Conservation (phyloP, 2,113 vertebrate species). For the Tetraodon nigroviridis region DNA sequence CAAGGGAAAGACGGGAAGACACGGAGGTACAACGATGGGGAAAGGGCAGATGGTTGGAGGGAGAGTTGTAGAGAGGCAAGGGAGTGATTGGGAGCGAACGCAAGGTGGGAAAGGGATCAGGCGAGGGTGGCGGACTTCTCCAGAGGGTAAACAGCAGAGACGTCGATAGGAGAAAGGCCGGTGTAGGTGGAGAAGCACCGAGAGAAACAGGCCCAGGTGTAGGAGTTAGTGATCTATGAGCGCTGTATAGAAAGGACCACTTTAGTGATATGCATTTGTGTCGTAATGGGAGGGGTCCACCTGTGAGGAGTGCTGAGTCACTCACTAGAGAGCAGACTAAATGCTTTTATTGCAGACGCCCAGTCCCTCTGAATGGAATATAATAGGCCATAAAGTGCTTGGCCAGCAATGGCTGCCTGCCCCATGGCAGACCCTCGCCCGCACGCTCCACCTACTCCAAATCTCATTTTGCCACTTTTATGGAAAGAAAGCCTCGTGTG, state of each 20-base stretch:
- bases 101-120: constrained; percentile 11
- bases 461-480: constrained; percentile 61
- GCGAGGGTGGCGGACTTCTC: not conserved
- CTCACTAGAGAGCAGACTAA: constrained; percentile 55
- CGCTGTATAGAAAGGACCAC: constrained; percentile 29
- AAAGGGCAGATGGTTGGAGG: constrained; percentile 59
- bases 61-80: constrained; percentile 42
- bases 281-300: constrained; percentile 56
- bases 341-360: constrained; percentile 69
- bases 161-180: constrained; percentile 5
- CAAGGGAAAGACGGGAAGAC: constrained; percentile 52
- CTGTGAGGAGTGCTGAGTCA: constrained; percentile 69
- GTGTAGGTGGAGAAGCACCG: constrained; percentile 2
- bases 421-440: constrained; percentile 53
- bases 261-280: constrained; percentile 65
- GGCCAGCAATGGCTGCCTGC: constrained; percentile 58
- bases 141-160: constrained; percentile 18
- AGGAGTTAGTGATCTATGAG: constrained; percentile 38
- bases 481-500: constrained; percentile 47
- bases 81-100: constrained; percentile 54
- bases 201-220: constrained; percentile 13
- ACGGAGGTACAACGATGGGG: constrained; percentile 49
- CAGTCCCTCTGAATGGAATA: constrained; percentile 68
- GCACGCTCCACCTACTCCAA: constrained; percentile 44
- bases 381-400: constrained; percentile 70